Evolutionary conservation across 1,140 invertebrate genomes (phyloP), one percentile per base, ranked within the genome.

Genomic region (Brachionus calyciflorus): DNA sequence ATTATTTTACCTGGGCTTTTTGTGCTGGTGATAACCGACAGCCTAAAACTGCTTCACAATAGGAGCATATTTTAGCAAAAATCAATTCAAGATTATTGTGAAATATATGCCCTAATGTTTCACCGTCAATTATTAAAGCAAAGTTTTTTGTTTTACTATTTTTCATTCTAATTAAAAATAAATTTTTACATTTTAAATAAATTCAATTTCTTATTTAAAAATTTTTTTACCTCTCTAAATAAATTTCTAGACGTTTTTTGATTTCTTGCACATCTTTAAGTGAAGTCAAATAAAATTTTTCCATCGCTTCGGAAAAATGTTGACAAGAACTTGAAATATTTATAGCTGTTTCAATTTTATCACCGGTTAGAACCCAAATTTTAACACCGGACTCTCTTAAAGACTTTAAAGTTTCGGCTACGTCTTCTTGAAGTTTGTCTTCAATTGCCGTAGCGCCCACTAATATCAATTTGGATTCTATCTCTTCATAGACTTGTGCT

Each of bases 11-110:
- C 81, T 93, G 90, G 5, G 97, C 95, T 87, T 99, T 99, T 85
- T 99, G 96, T 1, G 96, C 98, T 0, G 97, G 96, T 10, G 95
- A 98, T 86, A 96, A 98, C 63, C 97, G 89, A 80, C 89, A 90
- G 76, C 93, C 94, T 9, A 99, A 93, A 48, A 99, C 96, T 1
- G 93, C 93, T 79, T 87, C 83, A 80, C 85, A 85, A 78, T 79
- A 78, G n/a, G 57, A 46, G 33, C 33, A 69, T 24, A 70, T 12
- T 4, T 48, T 40, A 1, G 75, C 17, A 53, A 79, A 76, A 85
- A 98, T 95, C 78, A 91, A 90, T 80, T 96, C 91, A 37, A 51
- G 19, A 24, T 53, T 21, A 53, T 26, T 26, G 26, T 75, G 21
- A n/a, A 51, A 75, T 1, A 75, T 33, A 30, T 26, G 17, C 7